Conservation (phyloP, 1,140 invertebrate species). For the Calosoma granatense region DNA sequence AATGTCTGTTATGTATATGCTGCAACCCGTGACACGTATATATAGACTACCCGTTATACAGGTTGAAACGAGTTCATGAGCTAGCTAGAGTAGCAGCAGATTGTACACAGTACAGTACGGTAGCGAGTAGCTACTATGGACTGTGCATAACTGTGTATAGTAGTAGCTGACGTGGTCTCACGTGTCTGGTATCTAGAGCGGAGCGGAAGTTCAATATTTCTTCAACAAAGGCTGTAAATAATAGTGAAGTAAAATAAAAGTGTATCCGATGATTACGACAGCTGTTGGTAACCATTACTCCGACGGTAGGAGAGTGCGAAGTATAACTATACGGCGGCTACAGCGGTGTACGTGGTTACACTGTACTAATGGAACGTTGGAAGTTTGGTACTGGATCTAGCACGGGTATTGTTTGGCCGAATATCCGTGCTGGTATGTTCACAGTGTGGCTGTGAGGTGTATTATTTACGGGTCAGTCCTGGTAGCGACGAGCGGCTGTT, state of each 20-base stretch:
- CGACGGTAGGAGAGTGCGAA: not conserved
- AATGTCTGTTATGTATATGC: too few relatives aligned
- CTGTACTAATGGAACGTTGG: too few relatives aligned
- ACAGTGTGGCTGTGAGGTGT: not conserved
- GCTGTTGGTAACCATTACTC: slow-evolving; percentile 1
- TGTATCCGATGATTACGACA: slow-evolving; percentile 6
- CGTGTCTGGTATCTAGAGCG: too few relatives aligned
- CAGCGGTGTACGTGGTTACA: too few relatives aligned
- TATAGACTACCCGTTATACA: too few relatives aligned
- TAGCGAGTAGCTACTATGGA: too few relatives aligned
- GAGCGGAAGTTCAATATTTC: slow-evolving; percentile 6
- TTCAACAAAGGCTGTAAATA: slow-evolving; percentile 8
- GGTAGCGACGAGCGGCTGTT: slow-evolving; percentile 15
- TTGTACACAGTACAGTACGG: too few relatives aligned
- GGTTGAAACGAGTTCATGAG: too few relatives aligned
- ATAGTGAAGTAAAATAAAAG: slow-evolving; percentile 7
- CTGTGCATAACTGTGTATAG: too few relatives aligned
- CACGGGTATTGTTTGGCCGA: not conserved
- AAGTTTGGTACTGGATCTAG: not conserved
- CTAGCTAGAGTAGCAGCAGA: too few relatives aligned
- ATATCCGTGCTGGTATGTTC: not conserved
- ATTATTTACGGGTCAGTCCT: slow-evolving; percentile 18
- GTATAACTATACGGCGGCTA: not conserved
- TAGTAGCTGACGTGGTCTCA: too few relatives aligned
- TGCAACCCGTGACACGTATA: too few relatives aligned